Conservation (phyloP, 2,797 vertebrate genomes). For the Squalus acanthias region DNA sequence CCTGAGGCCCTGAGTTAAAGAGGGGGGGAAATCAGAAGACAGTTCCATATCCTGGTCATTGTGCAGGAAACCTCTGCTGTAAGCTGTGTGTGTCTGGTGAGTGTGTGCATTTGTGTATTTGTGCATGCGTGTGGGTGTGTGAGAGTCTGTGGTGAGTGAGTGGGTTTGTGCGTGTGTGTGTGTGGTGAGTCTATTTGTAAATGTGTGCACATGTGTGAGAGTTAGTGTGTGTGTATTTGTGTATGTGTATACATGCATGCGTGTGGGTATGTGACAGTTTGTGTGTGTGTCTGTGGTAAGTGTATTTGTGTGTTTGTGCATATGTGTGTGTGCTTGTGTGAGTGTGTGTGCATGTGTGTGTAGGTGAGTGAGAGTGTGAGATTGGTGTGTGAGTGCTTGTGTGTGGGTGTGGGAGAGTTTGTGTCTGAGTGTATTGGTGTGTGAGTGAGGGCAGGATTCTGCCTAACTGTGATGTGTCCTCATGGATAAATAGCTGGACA, state of each 20-base stretch:
- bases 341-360: neutral
- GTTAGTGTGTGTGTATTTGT: neutral
- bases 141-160: neutral
- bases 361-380: neutral
- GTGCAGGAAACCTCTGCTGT: neutral
- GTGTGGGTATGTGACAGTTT: too few species aligned
- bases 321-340: neutral
- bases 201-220: neutral
- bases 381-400: too few species aligned
- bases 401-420: too few species aligned
- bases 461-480: neutral
- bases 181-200: neutral
- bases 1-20: neutral
- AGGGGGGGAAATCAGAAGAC: too few species aligned
- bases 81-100: neutral
- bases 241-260: neutral
- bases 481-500: too few species aligned
- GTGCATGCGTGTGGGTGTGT: too few species aligned
- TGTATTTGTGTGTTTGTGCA: too few species aligned
- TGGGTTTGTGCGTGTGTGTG: neutral
- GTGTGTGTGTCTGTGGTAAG: too few species aligned
- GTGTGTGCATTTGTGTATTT: neutral
- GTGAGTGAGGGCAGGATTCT: neutral
- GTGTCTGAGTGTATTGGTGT: too few species aligned
- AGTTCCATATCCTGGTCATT: neutral